Conservation (phyloP, 2,888 invertebrate species). For the Tuta absoluta region DNA sequence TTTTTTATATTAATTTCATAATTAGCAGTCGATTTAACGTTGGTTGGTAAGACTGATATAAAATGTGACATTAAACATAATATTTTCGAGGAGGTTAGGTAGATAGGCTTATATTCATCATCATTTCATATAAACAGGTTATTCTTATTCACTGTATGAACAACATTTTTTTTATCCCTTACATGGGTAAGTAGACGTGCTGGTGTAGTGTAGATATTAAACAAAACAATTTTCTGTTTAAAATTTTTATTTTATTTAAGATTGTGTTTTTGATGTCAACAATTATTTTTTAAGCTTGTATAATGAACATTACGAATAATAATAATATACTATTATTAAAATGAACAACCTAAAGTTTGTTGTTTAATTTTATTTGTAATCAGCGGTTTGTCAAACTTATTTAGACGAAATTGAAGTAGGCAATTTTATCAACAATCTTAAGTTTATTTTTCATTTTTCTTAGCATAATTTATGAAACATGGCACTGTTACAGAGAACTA, state of each 20-base stretch:
- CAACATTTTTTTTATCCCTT: too few species aligned
- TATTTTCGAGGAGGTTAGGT: too few species aligned
- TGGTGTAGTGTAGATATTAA: conserved; percentile 41
- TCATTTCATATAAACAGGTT: too few species aligned
- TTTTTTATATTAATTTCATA: too few species aligned
- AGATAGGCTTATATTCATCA: too few species aligned
- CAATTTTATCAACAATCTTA: conserved; percentile 11
- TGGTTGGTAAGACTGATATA: too few species aligned
- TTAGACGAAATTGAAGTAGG: neutral
- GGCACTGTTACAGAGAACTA: conserved; percentile 37
- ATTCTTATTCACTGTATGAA: too few species aligned
- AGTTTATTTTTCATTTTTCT: neutral
- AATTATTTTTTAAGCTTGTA: conserved; percentile 42
- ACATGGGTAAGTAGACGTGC: too few species aligned
- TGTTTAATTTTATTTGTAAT: neutral
- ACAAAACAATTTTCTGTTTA: conserved; percentile 65
- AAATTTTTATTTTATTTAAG: conserved; percentile 66
- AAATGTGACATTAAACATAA: neutral
- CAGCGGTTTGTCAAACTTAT: neutral
- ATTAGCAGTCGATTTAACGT: too few species aligned
- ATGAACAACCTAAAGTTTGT: conserved; percentile 1
- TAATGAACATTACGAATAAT: conserved; percentile 1
- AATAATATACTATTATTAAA: conserved; percentile 10
- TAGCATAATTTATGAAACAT: conserved; percentile 35
- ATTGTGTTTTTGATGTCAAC: conserved; percentile 64